Conservation (phyloP, 2,888 invertebrate species). For the Noctua janthina region DNA sequence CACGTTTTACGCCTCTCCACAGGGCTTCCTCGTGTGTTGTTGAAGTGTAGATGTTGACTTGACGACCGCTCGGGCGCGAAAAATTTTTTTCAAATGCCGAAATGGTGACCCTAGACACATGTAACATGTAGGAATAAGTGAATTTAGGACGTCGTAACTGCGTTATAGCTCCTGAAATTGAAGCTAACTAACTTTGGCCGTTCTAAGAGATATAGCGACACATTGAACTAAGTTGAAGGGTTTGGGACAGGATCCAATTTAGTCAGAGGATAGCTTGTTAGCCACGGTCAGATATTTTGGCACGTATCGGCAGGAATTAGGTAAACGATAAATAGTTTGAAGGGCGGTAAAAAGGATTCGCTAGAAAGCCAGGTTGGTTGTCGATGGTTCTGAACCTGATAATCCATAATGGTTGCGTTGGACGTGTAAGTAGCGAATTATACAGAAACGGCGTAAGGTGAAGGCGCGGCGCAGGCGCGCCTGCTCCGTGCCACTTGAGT, state of each 20-base stretch:
- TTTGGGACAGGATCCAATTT: conserved; percentile 27
- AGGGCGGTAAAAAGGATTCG: conserved; percentile 4
- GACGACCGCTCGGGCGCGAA: not conserved
- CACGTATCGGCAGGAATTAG: conserved; percentile 1
- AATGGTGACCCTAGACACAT: not conserved
- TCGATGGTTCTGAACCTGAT: not conserved
- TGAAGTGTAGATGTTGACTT: not conserved
- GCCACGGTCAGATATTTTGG: conserved; percentile 21
- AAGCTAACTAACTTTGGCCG: conserved; percentile 31
- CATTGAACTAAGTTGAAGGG: conserved; percentile 29
- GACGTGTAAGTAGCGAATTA: no score
- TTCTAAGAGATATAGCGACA: not conserved
- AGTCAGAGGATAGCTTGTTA: not conserved
- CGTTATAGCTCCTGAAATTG: conserved; percentile 37
- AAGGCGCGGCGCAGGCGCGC: no score
- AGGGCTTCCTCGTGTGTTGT: not conserved
- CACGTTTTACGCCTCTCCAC: not conserved
- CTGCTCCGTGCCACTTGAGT: no score
- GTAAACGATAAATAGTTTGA: not conserved
- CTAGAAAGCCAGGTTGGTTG: not conserved
- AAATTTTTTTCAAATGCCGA: not conserved
- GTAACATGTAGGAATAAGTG: conserved; percentile 33
- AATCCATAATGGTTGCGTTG: not conserved
- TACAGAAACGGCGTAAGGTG: no score
- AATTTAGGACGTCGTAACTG: conserved; percentile 34